Evolutionary conservation across 2,113 vertebrate genomes (phyloP), one percentile per base, ranked within the genome.

Genomic region (Cyprinodon tularosa): DNA sequence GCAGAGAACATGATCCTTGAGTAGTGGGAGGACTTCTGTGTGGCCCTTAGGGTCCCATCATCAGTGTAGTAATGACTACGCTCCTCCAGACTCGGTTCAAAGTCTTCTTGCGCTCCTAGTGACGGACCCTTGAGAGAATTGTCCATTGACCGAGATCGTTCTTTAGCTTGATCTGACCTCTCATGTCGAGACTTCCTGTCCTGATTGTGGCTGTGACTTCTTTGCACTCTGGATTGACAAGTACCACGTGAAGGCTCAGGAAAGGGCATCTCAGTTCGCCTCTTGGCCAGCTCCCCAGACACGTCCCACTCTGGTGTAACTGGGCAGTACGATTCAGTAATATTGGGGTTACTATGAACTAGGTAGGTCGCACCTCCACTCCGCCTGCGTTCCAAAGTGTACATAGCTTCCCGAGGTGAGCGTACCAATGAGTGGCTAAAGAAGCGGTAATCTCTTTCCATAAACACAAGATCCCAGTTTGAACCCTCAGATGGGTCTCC

Each of bases 171-270:
- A 93, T 93, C 97, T 36, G 96, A 95, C 69, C 97, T 91, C 89
- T 99, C 97, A 8, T 98, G 97, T 68, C 98, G 95, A 0, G 98
- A 99, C 86, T 98, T 95, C 86, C 98, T 95, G 89, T 99, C 98
- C 90, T 99, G 97, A 65, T 97, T 99, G 95, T 99, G 98, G 94
- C 97, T 99, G 94, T 99, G 98, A 92, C 98, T 99, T 83, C 98
- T 96, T 89, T 99, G 98, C 72, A 99, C 98, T 90, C 96, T 97
- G 37, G 97, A 97, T 81, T 95, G 93, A 76, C 96, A 97, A 17
- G 97, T 98, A 68, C 97, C 97, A 64, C 97, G 93, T 17, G 98
- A 99, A 66, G 97, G 98, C 77, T 99, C 98, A 1, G 97, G 97
- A 90, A 99, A 99, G 88, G 97, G 98, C 97, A 99, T 97, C 94